Base-by-base conservation (phyloP, 2,888 invertebrate genomes). In the Patella caerulea region DNA sequence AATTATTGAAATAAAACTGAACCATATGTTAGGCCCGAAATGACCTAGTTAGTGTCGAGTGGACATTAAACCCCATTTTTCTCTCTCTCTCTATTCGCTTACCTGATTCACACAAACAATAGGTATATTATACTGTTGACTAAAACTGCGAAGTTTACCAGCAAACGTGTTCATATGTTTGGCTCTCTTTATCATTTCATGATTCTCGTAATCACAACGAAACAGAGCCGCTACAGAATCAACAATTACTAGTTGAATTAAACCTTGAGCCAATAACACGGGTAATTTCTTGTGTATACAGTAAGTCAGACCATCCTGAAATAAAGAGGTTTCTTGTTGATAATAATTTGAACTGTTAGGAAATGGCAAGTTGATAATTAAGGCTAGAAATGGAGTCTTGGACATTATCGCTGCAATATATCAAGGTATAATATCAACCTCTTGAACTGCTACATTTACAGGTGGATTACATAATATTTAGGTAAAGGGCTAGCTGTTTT, bases 151-250 rank as follows among this genome's bases (percentile, higher is more conserved):
- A 70, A 96, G 90, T 72, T 92, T 91, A 65, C 92, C 90, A 0
- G 94, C 94, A 82, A 95, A 90, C 77, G 91, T 72, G 17, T 83
- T 82, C 71, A 91, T 81, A 75, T 89, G 88, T 74, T 90, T 89
- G 19, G 90, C 88, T 69, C 91, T 82, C 72, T 87, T 81, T 69
- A 90, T 89, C 75, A 92, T 90, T 76, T 93, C 92, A n/a, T 92
- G 91, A 75, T 93, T 92, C 72, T 93, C 93, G 84, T 93, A 94
- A 78, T 94, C 94, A 76, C 91, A 86, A 14, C 90, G 84, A 90
- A 95, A 95, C 55, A 94, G 92, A 1, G 95, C 95, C 14, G 95
- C 95, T 79, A 96, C 94, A 0, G 95, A 95, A 90, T 96, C 96
- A 24, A 96, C 93, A 14, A 96, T 90, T 77, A 96, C 92, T 71